Evolutionary conservation across 2,113 vertebrate genomes (phyloP).

Genomic region (Lasiurus borealis): DNA sequence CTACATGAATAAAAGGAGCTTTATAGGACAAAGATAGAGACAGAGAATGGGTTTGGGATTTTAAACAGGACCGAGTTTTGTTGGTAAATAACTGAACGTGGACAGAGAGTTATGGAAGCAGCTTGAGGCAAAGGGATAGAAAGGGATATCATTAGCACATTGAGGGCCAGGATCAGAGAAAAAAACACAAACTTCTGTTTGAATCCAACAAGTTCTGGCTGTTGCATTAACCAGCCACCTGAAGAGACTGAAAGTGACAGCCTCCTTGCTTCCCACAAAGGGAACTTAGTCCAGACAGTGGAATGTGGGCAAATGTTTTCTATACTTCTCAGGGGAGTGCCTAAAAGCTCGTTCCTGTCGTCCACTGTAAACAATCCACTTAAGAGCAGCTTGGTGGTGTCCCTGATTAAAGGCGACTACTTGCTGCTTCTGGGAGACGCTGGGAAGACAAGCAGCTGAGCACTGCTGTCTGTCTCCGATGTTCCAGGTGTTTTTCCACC

Average conservation of each 20-base stretch:
- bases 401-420: background rate
- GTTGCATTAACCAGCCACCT: background rate
- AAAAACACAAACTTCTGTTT: background rate
- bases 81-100: background rate
- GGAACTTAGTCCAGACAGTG: background rate
- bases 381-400: background rate
- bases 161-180: background rate
- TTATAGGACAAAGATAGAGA: background rate
- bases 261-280: background rate
- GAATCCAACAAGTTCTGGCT: background rate
- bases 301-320: background rate
- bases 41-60: background rate
- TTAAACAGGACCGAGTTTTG: background rate
- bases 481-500: background rate
- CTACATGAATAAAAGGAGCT: background rate
- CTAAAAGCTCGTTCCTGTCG: background rate
- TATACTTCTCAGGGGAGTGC: background rate
- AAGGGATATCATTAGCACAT: background rate
- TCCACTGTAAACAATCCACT: background rate
- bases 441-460: background rate
- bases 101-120: background rate
- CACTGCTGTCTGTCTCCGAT: background rate
- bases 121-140: background rate
- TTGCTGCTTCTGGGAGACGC: background rate
- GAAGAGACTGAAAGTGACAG: background rate